Base-by-base conservation (phyloP, 2,888 invertebrate species). In the Drosophila siamana region DNA sequence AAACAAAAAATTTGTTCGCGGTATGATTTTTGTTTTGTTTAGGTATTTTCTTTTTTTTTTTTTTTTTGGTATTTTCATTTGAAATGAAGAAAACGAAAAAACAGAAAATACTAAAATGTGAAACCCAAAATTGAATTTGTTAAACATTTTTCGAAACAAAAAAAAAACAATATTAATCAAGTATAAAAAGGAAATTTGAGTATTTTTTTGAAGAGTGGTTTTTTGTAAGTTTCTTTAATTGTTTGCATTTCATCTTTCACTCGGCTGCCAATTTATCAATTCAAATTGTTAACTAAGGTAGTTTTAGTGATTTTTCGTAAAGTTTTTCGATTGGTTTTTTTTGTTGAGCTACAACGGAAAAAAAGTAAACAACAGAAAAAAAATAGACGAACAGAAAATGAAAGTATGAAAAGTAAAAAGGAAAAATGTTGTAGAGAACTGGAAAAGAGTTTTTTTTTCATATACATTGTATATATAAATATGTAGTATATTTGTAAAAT, bases 1-100 rank as follows among this genome's bases (percentile, higher is more conserved):
- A 92, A 92, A 91, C 91, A 92, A 91, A 90, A 92, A 92, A 92
- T 89, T 89, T 80, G 78, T 86, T 87, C 85, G 75, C 87, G 82
- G 87, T 89, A 88, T 85, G 86, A 83, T 85, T 80, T 80, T 85
- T 82, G 84, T 83, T 69, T 82, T 69, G 62, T 30, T 60, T 56
- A 51, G 55, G 50, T 64, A 55, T 73, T 61, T 72, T 48, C 46
- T 40, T 52, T 46, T 62, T 73, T 65, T 65, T 66, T 66, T 47
- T 62, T 48, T 36, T 59, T 50, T 41, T 24, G 2, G 13, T 60
- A 26, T 43, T 36, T 64, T 59, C 43, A 56, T 51, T 30, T 52
- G 41, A 41, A 62, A 55, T 40, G 55, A 30, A 47, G n/a, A 22
- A 9, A 24, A 43, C 8, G 19, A 22, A 3, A 40, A 41, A 40